Percentiles rank a stretch among this genome's conserved stretches.
These are phyloP conservation scores for Apis florea DNA, from an alignment of 1,140 invertebrate species.

Conservation along the genomic window DNA sequence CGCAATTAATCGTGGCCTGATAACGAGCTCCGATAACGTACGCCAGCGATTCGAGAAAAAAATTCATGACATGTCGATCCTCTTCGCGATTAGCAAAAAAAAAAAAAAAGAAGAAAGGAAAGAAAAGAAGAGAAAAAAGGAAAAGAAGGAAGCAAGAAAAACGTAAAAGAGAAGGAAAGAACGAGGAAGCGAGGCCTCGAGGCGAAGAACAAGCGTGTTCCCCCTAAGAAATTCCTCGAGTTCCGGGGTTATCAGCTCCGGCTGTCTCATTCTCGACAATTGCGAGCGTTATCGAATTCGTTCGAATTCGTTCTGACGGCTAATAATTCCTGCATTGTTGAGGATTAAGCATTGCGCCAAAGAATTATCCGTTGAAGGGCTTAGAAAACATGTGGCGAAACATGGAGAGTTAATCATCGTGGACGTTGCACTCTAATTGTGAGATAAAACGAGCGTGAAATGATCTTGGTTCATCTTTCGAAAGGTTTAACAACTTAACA, in stretches of 20 bases:
- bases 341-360: slow-evolving; percentile 16
- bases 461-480: not conserved
- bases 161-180: not conserved
- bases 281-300: not conserved
- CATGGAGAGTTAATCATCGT: not conserved
- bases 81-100: not conserved
- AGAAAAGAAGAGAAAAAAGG: too few species aligned
- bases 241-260: not conserved
- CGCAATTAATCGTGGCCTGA: slow-evolving; percentile 28
- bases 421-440: not conserved
- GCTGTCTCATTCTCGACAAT: not conserved
- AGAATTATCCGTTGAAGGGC: not conserved
- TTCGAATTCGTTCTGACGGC: not conserved
- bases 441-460: not conserved
- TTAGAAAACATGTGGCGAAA: not conserved
- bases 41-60: not conserved
- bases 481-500: too few species aligned
- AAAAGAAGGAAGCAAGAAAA: too few species aligned
- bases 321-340: slow-evolving; percentile 1
- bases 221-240: not conserved
- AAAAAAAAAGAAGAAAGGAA: not conserved
- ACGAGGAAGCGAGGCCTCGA: not conserved
- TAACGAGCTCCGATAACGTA: slow-evolving; percentile 14
- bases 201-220: not conserved
- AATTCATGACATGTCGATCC: not conserved